These are phyloP conservation scores for Parus major DNA, from an alignment of 2,113 vertebrate genomes.

Conservation along the genomic window DNA sequence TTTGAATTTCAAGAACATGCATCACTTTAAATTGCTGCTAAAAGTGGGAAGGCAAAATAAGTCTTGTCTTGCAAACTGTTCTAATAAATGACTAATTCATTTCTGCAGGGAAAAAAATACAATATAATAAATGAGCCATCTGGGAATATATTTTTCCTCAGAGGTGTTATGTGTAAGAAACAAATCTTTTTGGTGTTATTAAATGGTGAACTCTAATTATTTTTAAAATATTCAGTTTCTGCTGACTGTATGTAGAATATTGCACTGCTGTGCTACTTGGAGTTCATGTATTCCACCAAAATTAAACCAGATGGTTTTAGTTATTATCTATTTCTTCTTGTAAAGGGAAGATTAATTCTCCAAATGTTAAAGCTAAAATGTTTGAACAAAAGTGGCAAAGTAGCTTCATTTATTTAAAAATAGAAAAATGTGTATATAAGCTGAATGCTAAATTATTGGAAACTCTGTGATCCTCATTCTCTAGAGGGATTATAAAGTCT, in stretches of 20 bases:
- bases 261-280: neutral
- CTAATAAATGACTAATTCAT: conserved; percentile 6
- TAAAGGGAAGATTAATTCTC: neutral
- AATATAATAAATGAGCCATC: conserved; percentile 51
- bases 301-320: neutral
- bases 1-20: neutral
- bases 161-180: conserved; percentile 36
- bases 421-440: neutral
- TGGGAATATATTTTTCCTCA: conserved; percentile 56
- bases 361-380: neutral
- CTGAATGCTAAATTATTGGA: neutral
- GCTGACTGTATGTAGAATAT: neutral
- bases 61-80: neutral
- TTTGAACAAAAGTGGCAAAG: neutral
- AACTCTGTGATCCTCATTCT: neutral
- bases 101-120: conserved; percentile 29
- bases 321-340: neutral
- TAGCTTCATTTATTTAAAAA: conserved; percentile 22
- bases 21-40: neutral
- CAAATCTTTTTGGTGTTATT: conserved; percentile 26
- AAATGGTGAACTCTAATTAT: neutral
- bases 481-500: neutral
- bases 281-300: neutral
- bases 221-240: neutral
- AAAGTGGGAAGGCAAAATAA: neutral